Evolutionary conservation across 2,113 vertebrate species (phyloP).

Genomic region (Geococcyx californianus): DNA sequence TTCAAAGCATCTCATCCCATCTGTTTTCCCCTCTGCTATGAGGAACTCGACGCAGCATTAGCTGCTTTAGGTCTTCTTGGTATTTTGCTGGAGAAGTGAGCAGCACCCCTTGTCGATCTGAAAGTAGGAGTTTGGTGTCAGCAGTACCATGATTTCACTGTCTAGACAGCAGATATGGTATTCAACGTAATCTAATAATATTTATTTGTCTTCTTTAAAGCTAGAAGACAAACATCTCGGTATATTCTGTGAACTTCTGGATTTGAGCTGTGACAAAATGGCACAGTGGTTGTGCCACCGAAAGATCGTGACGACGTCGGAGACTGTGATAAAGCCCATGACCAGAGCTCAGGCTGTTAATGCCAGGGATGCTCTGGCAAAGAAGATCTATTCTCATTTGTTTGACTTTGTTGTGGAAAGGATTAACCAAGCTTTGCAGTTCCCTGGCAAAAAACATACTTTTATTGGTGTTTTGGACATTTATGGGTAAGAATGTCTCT

Average conservation of each 20-base stretch:
- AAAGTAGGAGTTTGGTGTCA: neutral
- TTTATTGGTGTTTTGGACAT: slow-evolving; percentile 98
- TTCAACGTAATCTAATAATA: neutral
- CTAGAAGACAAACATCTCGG: slow-evolving; percentile 81
- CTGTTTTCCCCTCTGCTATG: neutral
- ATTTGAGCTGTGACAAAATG: slow-evolving; percentile 68
- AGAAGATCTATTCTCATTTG: slow-evolving; percentile 93
- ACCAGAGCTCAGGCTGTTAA: slow-evolving; percentile 82
- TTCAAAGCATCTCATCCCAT: neutral
- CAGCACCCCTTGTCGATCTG: neutral
- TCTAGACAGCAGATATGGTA: neutral
- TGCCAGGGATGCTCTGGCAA: slow-evolving; percentile 90
- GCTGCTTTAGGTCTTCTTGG: neutral
- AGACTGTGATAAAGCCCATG: slow-evolving; percentile 90
- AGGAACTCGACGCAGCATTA: neutral
- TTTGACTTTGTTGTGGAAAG: slow-evolving; percentile 89
- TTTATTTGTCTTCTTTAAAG: slow-evolving; percentile 66
- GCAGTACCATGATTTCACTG: neutral
- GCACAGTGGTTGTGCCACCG: slow-evolving; percentile 88
- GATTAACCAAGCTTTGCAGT: slow-evolving; percentile 88
- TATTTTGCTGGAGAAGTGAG: neutral
- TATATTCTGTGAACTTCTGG: slow-evolving; percentile 87
- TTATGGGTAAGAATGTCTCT: slow-evolving; percentile 86
- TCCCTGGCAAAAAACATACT: slow-evolving; percentile 87
- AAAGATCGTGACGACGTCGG: slow-evolving; percentile 83